Evolutionary conservation across 2,113 vertebrate species (phyloP).

Genomic region (Sciurus niger): DNA sequence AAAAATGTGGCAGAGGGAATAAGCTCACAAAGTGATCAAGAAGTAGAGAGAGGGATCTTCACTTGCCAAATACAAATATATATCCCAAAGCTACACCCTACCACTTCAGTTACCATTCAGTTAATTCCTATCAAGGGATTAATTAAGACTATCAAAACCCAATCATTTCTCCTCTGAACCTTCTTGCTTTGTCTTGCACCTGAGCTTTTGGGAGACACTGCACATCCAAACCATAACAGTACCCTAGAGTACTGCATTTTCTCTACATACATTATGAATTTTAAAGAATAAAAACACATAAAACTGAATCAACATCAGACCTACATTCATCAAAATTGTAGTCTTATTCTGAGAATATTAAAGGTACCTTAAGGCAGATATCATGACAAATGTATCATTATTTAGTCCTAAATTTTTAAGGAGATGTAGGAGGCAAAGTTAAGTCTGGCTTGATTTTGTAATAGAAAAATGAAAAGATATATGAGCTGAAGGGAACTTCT

Average conservation of each 20-base stretch:
- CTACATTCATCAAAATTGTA: neutral
- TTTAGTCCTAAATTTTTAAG: neutral
- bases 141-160: too few relatives aligned
- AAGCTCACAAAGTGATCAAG: too few relatives aligned
- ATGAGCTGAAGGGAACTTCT: neutral
- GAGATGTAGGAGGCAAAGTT: neutral
- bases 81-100: too few relatives aligned
- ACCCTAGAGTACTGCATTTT: neutral
- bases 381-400: neutral
- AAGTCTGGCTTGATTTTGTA: neutral
- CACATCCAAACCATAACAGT: too few relatives aligned
- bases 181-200: too few relatives aligned
- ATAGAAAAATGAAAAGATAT: neutral
- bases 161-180: too few relatives aligned
- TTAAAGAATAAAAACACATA: neutral
- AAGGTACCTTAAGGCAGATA: neutral
- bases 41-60: too few relatives aligned
- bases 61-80: too few relatives aligned
- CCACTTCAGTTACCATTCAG: too few relatives aligned
- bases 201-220: too few relatives aligned
- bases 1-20: too few relatives aligned
- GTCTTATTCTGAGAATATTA: neutral
- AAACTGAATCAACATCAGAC: neutral
- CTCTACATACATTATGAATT: neutral
- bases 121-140: too few relatives aligned